phyloP scores from a whole-genome alignment of 2,797 vertebrate genomes.

The Poecile montanus region DNA sequence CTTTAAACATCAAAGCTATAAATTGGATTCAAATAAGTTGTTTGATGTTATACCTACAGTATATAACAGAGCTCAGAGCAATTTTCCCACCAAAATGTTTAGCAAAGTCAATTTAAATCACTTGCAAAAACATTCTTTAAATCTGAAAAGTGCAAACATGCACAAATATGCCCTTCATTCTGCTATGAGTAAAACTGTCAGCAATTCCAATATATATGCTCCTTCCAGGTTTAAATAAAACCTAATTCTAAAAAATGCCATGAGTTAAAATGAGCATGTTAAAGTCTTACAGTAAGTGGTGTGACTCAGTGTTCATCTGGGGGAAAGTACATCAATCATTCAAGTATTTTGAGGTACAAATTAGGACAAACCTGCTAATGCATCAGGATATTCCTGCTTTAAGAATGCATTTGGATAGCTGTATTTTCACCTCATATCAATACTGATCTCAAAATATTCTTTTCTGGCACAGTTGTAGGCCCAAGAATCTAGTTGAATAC shows the following conservation, averaged over 20 bases:
- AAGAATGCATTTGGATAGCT: background rate
- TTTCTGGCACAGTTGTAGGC: background rate
- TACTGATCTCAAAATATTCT: background rate
- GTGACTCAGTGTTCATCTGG: background rate
- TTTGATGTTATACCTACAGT: slow-evolving; percentile 66
- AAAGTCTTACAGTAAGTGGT: slow-evolving; percentile 13
- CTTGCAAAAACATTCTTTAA: slow-evolving; percentile 44
- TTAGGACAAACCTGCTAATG: background rate
- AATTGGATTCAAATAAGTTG: slow-evolving; percentile 66
- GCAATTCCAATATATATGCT: slow-evolving; percentile 20
- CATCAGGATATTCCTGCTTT: background rate
- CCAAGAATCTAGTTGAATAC: background rate
- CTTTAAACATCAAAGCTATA: slow-evolving; percentile 68
- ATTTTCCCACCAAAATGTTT: slow-evolving; percentile 62
- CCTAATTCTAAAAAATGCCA: background rate
- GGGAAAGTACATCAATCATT: background rate
- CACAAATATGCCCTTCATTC: slow-evolving; percentile 34
- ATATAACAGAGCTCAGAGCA: slow-evolving; percentile 56
- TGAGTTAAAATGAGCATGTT: slow-evolving; percentile 11
- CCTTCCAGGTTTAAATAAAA: slow-evolving; percentile 1
- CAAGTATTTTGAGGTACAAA: slow-evolving; percentile 1
- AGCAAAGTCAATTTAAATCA: slow-evolving; percentile 68
- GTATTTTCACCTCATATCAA: background rate
- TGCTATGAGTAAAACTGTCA: slow-evolving; percentile 39
- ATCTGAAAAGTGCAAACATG: slow-evolving; percentile 63